These are phyloP conservation scores for Cepphus grylle DNA, from an alignment of 2,113 vertebrate species.

Conservation along the genomic window DNA sequence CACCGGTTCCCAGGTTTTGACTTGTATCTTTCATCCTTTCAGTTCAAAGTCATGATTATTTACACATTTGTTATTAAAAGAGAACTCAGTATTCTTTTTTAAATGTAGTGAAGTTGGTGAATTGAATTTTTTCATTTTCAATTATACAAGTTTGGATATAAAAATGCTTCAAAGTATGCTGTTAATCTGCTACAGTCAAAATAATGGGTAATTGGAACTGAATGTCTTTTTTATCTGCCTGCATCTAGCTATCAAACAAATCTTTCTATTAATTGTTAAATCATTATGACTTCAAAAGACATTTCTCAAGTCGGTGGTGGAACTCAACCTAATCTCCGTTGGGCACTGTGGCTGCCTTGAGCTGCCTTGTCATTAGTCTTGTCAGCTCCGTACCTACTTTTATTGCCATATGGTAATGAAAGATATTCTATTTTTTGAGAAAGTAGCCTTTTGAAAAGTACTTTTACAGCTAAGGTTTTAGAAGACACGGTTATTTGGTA, in stretches of 20 bases:
- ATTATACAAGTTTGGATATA: not conserved
- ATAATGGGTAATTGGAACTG: not conserved
- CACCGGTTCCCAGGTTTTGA: not conserved
- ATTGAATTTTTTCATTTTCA: conserved; percentile 15
- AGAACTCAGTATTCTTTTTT: not conserved
- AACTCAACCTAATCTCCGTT: not conserved
- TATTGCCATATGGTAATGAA: not conserved
- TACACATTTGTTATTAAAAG: conserved; percentile 1
- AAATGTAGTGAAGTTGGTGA: not conserved
- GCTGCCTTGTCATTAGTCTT: not conserved
- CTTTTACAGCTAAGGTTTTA: not conserved
- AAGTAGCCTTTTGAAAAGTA: not conserved
- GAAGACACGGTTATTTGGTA: not conserved
- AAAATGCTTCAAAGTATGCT: not conserved
- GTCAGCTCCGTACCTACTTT: not conserved
- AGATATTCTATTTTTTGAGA: not conserved
- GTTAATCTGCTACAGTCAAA: not conserved
- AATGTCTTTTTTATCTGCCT: not conserved
- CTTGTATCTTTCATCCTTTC: not conserved
- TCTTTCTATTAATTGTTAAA: conserved; percentile 21
- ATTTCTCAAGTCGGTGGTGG: not conserved
- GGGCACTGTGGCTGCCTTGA: not conserved
- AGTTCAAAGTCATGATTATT: conserved; percentile 5
- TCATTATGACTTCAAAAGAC: not conserved
- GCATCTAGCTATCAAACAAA: conserved; percentile 15